Conservation (phyloP, 2,888 invertebrate genomes). For the Drosophila prolongata region DNA sequence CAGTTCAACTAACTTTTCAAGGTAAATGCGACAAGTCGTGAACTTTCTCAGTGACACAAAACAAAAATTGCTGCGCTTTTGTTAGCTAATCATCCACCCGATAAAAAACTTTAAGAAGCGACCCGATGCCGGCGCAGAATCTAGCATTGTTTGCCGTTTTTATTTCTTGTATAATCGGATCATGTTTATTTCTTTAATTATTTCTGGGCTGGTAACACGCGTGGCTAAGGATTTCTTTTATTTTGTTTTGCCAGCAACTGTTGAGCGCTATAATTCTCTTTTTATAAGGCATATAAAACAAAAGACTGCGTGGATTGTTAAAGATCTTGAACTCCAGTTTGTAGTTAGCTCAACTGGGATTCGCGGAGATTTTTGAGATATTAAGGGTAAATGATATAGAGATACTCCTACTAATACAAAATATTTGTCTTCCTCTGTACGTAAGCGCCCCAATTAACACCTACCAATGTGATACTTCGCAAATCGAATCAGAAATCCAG, state of each 20-base stretch:
- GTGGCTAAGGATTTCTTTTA: slow-evolving; percentile 44
- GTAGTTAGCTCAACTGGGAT: slow-evolving; percentile 23
- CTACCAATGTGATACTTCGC: slow-evolving; percentile 40
- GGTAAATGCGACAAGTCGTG: slow-evolving; percentile 11
- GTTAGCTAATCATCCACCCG: slow-evolving; percentile 19
- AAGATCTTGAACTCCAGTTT: slow-evolving; percentile 37
- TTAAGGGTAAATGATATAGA: neutral
- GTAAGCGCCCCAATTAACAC: slow-evolving; percentile 60
- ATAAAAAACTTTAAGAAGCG: neutral
- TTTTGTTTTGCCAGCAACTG: slow-evolving; percentile 26
- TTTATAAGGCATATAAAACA: slow-evolving; percentile 21
- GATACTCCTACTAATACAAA: slow-evolving; percentile 7
- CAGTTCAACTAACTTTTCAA: slow-evolving; percentile 46
- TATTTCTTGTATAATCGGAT: slow-evolving; percentile 6
- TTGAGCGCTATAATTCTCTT: slow-evolving; percentile 17
- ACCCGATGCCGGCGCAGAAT: neutral
- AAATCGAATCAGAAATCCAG: slow-evolving; percentile 46
- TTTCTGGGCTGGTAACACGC: slow-evolving; percentile 30
- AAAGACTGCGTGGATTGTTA: neutral
- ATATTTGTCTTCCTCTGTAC: slow-evolving; percentile 21
- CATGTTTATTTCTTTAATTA: slow-evolving; percentile 9
- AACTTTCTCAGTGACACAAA: slow-evolving; percentile 33
- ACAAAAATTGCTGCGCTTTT: neutral
- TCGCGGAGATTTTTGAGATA: neutral
- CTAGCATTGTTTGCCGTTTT: neutral